Conservation (phyloP, 2,888 invertebrate species). For the Penaeus monodon region DNA sequence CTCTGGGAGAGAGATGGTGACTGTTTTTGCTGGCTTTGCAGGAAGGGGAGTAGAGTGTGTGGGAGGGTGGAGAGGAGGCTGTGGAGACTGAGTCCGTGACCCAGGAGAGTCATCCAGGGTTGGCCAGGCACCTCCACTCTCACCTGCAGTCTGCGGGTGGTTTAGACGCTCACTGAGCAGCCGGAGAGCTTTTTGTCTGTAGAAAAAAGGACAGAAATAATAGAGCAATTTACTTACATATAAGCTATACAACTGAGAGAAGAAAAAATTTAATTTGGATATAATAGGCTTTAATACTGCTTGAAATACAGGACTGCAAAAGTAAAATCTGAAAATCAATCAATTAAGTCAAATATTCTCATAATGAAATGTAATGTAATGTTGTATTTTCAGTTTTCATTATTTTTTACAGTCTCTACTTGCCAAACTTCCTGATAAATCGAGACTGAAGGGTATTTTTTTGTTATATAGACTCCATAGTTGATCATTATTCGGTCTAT, state of each 20-base stretch:
- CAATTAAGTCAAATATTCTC: background rate
- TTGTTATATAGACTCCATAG: no score
- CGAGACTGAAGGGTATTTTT: no score
- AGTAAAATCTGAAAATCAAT: background rate
- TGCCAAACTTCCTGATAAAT: no score
- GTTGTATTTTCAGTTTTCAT: no score
- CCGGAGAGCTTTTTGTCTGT: slow-evolving; percentile 93
- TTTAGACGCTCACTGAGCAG: slow-evolving; percentile 88
- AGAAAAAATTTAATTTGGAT: background rate
- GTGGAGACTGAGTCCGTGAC: slow-evolving; percentile 41
- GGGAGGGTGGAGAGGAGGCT: slow-evolving; percentile 39
- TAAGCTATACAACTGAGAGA: background rate
- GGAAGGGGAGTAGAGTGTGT: slow-evolving; percentile 50
- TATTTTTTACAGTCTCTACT: no score
- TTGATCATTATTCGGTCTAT: no score
- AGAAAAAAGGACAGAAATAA: slow-evolving; percentile 68
- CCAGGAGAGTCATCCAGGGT: slow-evolving; percentile 57
- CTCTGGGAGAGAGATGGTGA: slow-evolving; percentile 51
- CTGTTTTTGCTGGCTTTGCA: slow-evolving; percentile 46
- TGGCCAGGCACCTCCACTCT: slow-evolving; percentile 58
- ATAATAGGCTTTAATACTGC: background rate
- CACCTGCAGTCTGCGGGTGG: slow-evolving; percentile 54
- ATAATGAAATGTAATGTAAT: no score
- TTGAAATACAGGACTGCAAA: background rate
- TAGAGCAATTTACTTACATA: background rate